Evolutionary conservation across 2,113 vertebrate species (phyloP).

Genomic region (Procavia capensis): DNA sequence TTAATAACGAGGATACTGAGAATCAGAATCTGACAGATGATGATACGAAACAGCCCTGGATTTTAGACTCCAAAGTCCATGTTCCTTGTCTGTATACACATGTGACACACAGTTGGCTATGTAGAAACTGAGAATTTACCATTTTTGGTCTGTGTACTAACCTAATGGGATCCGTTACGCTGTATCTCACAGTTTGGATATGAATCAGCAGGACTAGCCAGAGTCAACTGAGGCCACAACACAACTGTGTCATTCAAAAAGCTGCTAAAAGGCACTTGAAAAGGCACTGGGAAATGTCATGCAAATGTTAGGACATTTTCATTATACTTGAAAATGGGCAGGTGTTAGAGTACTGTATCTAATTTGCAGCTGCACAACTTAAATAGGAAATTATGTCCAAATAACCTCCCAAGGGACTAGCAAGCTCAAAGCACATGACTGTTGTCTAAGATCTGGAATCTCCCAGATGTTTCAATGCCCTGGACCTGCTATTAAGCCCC

Average conservation of each 20-base stretch:
- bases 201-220: conserved; percentile 7
- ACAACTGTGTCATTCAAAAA: background rate
- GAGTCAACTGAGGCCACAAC: background rate
- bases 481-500: background rate
- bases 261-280: background rate
- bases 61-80: background rate
- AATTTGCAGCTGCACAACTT: conserved; percentile 40
- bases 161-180: background rate
- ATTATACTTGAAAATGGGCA: conserved; percentile 24
- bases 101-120: background rate
- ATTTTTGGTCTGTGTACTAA: background rate
- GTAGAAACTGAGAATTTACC: background rate
- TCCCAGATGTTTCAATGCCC: background rate
- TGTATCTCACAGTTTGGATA: background rate
- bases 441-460: background rate
- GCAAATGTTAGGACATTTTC: background rate
- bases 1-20: background rate
- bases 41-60: background rate
- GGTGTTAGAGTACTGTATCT: background rate
- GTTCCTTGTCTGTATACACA: background rate
- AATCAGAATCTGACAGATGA: background rate
- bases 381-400: conserved; percentile 16
- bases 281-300: background rate
- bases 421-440: background rate
- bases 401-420: background rate